phyloP scores from a whole-genome alignment of 2,113 vertebrate species.

The Diadophis punctatus region DNA sequence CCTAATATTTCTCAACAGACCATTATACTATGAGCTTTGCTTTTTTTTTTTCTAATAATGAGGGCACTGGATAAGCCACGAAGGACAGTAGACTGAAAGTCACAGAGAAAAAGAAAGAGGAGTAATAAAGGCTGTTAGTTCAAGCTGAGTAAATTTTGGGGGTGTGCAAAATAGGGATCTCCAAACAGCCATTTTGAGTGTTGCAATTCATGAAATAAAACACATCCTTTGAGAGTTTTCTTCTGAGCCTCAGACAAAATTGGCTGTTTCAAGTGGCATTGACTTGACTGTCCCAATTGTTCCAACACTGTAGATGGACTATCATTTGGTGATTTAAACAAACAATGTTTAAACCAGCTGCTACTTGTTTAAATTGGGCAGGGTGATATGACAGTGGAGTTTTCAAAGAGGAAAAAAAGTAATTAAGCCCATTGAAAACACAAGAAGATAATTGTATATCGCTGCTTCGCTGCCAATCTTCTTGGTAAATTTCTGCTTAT shows the following conservation, averaged over 20 bases:
- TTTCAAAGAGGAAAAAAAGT: neutral
- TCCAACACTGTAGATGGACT: neutral
- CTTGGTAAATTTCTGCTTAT: neutral
- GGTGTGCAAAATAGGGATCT: neutral
- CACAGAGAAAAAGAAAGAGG: neutral
- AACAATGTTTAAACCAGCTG: neutral
- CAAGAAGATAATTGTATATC: neutral
- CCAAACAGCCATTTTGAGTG: neutral
- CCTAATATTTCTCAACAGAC: constrained; percentile 35
- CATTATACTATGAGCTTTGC: neutral
- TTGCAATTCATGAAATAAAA: neutral
- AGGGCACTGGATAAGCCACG: rapidly evolving
- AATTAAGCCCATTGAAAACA: neutral
- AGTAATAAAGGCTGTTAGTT: neutral
- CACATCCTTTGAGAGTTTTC: neutral
- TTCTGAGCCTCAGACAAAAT: neutral
- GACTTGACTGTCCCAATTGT: neutral
- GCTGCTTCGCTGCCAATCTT: neutral
- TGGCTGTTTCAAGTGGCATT: neutral
- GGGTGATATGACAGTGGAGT: neutral
- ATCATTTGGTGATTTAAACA: neutral
- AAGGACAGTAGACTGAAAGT: neutral
- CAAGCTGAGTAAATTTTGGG: neutral
- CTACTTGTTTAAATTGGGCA: neutral
- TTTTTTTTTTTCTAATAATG: constrained; percentile 1